Base-by-base conservation (phyloP, 2,888 invertebrate genomes). In the Chalcosyrphus nemorum region DNA sequence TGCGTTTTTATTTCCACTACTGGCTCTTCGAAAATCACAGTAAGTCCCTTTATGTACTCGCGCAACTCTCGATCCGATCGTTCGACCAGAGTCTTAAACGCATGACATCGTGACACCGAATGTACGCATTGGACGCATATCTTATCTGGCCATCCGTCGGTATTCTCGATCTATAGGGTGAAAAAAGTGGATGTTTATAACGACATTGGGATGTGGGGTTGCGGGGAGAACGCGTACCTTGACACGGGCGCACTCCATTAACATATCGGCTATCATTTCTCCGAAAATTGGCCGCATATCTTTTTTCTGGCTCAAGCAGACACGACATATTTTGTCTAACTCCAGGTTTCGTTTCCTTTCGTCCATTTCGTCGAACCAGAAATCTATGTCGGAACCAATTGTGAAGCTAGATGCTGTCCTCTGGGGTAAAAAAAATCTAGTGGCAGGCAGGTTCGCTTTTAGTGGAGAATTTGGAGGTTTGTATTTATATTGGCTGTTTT, bases 241-340 rank as follows among this genome's bases (percentile, higher is more conserved):
- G 86, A 94, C 93, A 89, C 93, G 93, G 74, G 94, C 93, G 90
- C 93, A 94, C 86, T 93, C 93, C 94, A 94, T 94, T 87, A 94
- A 87, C 94, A 94, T 94, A 86, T 94, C 93, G 15, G 94, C 93
- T 45, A 94, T 93, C 86, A 94, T 93, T 89, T 94, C 94, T 86
- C 93, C 93, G 88, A 94, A 94, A 78, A 94, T 89, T 27, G 94
- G 94, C 87, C 94, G 92, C 94, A 94, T 94, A 88, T 94, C 94
- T 88, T 94, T 94, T 88, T 94, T 94, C 87, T 93, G 92, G 86
- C 93, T 93, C 88, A 94, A 92, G 90, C 94, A 94, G 63, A 94
- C 93, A 19, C 94, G 93, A 90, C 94, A 94, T 88, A 94, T 93
- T 92, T 94, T 94, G 87, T 94, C 94, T 87, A 94, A 88, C 86